Base-by-base conservation (phyloP, 2,113 vertebrate species). In the Hymenochirus boettgeri region DNA sequence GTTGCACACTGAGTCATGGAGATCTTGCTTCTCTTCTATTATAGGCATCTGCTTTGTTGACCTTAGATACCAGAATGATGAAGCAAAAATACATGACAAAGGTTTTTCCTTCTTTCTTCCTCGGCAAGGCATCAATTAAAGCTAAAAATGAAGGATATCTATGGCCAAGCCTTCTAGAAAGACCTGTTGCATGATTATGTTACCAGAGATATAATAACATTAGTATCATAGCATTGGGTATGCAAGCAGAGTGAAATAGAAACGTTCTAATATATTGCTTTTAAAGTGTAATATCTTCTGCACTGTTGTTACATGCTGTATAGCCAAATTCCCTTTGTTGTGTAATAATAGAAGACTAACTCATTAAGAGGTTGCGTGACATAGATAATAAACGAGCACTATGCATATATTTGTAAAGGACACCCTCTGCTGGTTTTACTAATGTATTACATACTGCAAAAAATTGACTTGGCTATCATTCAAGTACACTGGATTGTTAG, bases 371-470 rank as follows among this genome's bases (percentile, higher is more conserved):
- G 11, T 42, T 13, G 17, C 7, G 39, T 42, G 39, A 42, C 2
- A 7, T n/a, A 13, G 33, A 3, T 35, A 13, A 35, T 42, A 42
- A 42, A n/a, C 39, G 13, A n/a, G 39, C 39, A n/a, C 39, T 42
- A 6, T 27, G 1, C 18, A 7, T 54, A 27, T 15, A n/a, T 1
- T 3, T 29, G 47, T 42, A 27, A 27, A 37, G 57, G 53, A 35
- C 22, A 54, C 47, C 65, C 23, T 24, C 65, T 69, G 46, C 65
- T 69, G 65, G 56, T 13, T 22, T 2, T 3, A 22, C n/a, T 7
- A 15, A 4, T 13, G 54, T 25, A 56, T 7, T 46, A 13, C 52
- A 56, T 25, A 9, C 29, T 10, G 29, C 5, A 31, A 31, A 31
- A 10, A 31, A 31, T 6, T 31, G 29, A n/a, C n/a, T n/a, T n/a